A percentile compares a stretch with the other conserved stretches of the same genome.
These are phyloP conservation scores for Lucifuga dentata DNA, from an alignment of 2,113 vertebrate species.

Conservation along the genomic window DNA sequence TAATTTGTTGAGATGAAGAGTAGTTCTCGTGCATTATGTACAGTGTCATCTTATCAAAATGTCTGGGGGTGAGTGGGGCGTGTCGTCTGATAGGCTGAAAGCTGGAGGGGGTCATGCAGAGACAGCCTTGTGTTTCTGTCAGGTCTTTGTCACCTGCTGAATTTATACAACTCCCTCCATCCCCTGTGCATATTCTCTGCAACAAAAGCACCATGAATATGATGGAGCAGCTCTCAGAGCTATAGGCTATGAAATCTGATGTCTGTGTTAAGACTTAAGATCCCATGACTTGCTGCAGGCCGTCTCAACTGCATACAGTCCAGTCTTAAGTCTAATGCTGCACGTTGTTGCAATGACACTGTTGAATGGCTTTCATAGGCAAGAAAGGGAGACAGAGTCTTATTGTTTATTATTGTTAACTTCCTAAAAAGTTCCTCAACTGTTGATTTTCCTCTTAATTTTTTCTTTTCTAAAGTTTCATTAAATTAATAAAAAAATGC, in stretches of 20 bases:
- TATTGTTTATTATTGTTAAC: too few relatives aligned
- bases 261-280: constrained; percentile 35
- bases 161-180: constrained; percentile 11
- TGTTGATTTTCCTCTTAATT: not conserved
- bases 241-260: constrained; percentile 38
- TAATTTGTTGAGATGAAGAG: constrained; percentile 15
- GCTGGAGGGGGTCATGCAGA: constrained; percentile 14
- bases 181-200: not conserved
- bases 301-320: constrained; percentile 11
- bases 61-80: constrained; percentile 38
- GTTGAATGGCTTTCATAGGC: too few relatives aligned
- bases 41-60: constrained; percentile 39
- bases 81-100: constrained; percentile 42
- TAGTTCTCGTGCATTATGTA: constrained; percentile 28
- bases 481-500: too few relatives aligned
- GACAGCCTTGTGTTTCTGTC: constrained; percentile 13
- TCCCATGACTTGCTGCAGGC: constrained; percentile 47
- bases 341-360: not conserved
- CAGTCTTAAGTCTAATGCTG: constrained; percentile 21
- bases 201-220: constrained; percentile 17
- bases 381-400: not conserved
- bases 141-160: constrained; percentile 29
- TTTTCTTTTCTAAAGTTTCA: too few relatives aligned
- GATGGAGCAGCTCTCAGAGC: constrained; percentile 5
- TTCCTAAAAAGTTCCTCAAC: not conserved